phyloP scores from a whole-genome alignment of 2,113 vertebrate genomes.

The Mirounga angustirostris region DNA sequence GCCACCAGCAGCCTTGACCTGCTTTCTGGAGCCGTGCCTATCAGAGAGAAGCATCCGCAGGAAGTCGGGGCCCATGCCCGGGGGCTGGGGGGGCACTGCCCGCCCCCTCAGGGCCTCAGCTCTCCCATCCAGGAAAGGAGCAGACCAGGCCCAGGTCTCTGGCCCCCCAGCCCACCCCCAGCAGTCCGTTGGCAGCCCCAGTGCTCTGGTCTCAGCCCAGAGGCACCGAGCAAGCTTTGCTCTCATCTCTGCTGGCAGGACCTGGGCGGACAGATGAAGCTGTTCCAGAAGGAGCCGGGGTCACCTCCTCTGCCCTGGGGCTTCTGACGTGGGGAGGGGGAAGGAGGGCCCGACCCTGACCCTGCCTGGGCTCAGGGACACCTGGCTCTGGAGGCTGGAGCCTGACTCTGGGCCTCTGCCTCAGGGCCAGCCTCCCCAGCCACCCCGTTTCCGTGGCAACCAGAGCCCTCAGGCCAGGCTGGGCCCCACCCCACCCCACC shows the following conservation, averaged over 20 bases:
- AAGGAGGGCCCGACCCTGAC: not conserved
- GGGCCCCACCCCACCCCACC: not conserved
- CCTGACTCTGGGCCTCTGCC: not conserved
- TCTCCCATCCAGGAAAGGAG: not conserved
- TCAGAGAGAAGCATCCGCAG: not conserved
- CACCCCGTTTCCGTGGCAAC: conserved; percentile 46
- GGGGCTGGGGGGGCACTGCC: too few species aligned
- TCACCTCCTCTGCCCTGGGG: not conserved
- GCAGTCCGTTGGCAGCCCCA: not conserved
- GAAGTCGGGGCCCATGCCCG: too few species aligned
- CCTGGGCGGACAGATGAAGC: not conserved
- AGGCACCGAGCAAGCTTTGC: not conserved
- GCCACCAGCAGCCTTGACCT: rapidly evolving
- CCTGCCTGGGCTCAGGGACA: not conserved
- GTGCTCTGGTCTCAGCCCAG: not conserved
- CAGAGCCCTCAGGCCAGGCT: not conserved
- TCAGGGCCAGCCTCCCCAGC: not conserved
- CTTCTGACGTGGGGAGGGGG: not conserved
- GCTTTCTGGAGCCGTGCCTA: not conserved
- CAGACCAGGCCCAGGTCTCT: not conserved
- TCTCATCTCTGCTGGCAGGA: not conserved
- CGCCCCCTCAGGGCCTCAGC: not conserved
- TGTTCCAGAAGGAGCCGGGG: not conserved
- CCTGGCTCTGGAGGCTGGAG: not conserved
- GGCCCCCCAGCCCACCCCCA: not conserved